Percentiles rank a stretch among this genome's conserved stretches.
Conservation (phyloP, 2,113 vertebrate species). For the Protobothrops mucrosquamatus region DNA sequence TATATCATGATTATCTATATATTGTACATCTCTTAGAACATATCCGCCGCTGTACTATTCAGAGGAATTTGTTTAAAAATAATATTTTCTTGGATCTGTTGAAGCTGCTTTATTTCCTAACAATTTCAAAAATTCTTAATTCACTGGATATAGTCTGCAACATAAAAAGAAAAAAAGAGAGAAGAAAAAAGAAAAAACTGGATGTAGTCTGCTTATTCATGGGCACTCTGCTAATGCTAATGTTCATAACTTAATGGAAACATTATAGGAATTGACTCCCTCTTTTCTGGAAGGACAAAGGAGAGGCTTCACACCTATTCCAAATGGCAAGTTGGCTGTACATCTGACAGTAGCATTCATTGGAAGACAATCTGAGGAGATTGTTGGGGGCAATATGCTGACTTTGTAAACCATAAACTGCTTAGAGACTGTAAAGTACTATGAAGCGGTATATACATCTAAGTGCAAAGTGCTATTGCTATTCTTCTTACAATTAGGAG, state of each 20-base stretch:
- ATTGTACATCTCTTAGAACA: not conserved
- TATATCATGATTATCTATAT: not conserved
- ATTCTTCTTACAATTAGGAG: not conserved
- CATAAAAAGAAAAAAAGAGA: not conserved
- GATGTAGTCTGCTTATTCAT: not conserved
- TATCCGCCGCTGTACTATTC: not conserved
- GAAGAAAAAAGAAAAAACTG: not conserved
- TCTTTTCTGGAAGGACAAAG: too few species aligned
- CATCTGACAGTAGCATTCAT: not conserved
- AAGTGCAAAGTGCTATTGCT: too few species aligned
- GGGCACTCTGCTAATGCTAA: not conserved
- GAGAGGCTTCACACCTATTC: too few species aligned
- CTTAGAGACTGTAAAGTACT: too few species aligned
- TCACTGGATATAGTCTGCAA: not conserved
- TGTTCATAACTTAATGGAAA: not conserved
- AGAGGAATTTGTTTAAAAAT: not conserved
- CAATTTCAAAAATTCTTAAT: not conserved
- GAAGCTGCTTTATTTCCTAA: not conserved
- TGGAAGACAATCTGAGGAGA: not conserved
- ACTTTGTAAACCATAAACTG: too few species aligned
- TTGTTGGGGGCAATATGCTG: too few species aligned
- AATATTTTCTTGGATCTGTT: not conserved
- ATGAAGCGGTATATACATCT: too few species aligned
- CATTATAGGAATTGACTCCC: not conserved
- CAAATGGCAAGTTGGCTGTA: too few species aligned